These are phyloP conservation scores for Phalacrocorax aristotelis DNA, from an alignment of 2,113 vertebrate species.

Conservation along the genomic window DNA sequence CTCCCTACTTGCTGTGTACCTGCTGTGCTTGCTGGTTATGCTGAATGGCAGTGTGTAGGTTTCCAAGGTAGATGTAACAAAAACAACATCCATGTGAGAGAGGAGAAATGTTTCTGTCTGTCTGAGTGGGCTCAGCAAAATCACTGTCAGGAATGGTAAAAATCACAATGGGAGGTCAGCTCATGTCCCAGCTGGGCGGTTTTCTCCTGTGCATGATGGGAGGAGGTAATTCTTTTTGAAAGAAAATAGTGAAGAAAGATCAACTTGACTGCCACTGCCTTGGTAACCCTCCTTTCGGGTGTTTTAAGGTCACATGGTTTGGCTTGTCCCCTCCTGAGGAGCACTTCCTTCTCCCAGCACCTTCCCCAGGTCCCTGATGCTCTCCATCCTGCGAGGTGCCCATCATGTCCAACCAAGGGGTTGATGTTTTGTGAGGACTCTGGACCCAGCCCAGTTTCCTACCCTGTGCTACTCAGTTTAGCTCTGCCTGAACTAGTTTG, in stretches of 20 bases:
- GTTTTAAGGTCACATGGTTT: neutral
- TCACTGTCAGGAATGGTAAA: slow-evolving; percentile 49
- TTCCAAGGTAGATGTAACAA: neutral
- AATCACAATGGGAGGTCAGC: slow-evolving; percentile 1
- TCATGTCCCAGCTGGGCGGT: neutral
- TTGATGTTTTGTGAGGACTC: fast-evolving
- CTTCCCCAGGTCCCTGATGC: neutral
- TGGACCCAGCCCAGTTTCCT: neutral
- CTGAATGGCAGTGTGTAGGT: neutral
- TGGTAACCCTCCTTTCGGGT: neutral
- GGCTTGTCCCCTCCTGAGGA: neutral
- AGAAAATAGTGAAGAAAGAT: neutral
- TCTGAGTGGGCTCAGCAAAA: neutral
- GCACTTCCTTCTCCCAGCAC: neutral
- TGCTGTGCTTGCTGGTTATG: neutral
- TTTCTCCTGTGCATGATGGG: fast-evolving
- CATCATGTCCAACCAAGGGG: fast-evolving
- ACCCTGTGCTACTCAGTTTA: neutral
- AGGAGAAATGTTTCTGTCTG: neutral
- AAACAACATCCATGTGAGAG: neutral
- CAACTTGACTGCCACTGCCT: neutral
- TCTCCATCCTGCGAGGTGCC: fast-evolving
- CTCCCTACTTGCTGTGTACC: neutral
- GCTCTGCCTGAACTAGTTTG: neutral
- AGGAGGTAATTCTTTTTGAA: neutral